Conservation (phyloP, 1,140 invertebrate species). For the Pseudomyrmex pallidus region DNA sequence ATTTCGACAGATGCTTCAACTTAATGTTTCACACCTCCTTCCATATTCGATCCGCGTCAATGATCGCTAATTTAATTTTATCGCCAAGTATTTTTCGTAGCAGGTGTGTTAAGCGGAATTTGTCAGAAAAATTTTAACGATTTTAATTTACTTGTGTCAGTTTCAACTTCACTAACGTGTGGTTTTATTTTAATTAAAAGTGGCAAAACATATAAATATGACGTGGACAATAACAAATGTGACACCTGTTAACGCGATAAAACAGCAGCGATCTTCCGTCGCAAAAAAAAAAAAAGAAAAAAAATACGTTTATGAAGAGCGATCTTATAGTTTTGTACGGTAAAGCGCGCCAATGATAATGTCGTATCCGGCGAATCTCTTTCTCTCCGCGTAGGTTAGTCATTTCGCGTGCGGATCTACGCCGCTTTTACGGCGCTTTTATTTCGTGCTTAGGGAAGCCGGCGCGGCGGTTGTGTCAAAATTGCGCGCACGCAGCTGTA, state of each 20-base stretch:
- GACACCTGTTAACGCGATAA: too few species aligned
- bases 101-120: neutral
- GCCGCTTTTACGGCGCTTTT: conserved; percentile 53
- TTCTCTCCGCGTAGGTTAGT: neutral
- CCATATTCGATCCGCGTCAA: neutral
- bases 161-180: too few species aligned
- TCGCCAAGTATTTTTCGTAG: neutral
- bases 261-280: too few species aligned
- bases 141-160: too few species aligned
- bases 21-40: conserved; percentile 9
- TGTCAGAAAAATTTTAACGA: neutral
- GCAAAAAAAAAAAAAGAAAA: neutral
- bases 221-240: too few species aligned
- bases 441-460: conserved; percentile 48
- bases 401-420: conserved; percentile 18
- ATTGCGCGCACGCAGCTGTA: conserved; percentile 46
- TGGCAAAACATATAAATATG: too few species aligned
- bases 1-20: conserved; percentile 64
- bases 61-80: conserved; percentile 33
- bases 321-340: neutral
- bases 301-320: neutral
- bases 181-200: too few species aligned
- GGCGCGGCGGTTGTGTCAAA: conserved; percentile 40
- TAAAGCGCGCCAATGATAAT: neutral
- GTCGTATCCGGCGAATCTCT: neutral